phyloP scores from a whole-genome alignment of 2,797 vertebrate genomes.

The Danio choprae region DNA sequence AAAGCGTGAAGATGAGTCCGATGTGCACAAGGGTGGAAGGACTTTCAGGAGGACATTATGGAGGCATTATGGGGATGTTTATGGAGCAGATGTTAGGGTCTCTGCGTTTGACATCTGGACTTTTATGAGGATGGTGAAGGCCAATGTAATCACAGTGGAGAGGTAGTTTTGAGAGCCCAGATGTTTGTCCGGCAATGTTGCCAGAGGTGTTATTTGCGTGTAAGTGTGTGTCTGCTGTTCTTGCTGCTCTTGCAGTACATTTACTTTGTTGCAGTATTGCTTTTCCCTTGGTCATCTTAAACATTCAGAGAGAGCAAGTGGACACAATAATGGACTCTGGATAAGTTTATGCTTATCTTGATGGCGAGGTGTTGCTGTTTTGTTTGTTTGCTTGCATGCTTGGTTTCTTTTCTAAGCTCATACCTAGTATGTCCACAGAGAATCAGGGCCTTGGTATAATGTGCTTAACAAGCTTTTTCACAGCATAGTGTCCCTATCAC shows the following conservation, averaged over 20 bases:
- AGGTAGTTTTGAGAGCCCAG: constrained; percentile 64
- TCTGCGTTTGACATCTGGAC: constrained; percentile 72
- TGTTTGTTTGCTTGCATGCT: neutral
- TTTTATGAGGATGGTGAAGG: constrained; percentile 72
- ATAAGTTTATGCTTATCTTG: neutral
- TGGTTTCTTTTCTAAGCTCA: neutral
- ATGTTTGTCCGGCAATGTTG: constrained; percentile 56
- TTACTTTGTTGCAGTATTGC: neutral
- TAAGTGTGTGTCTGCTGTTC: constrained; percentile 21
- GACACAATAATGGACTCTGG: neutral
- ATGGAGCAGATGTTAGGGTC: constrained; percentile 77
- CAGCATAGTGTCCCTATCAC: too few relatives aligned
- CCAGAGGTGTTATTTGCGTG: constrained; percentile 35
- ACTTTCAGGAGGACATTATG: constrained; percentile 30
- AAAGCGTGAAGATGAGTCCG: neutral
- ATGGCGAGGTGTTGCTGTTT: neutral
- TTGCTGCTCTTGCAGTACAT: constrained; percentile 16
- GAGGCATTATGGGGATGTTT: constrained; percentile 52
- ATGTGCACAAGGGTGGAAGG: constrained; percentile 33
- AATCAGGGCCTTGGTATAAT: too few relatives aligned
- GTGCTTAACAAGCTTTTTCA: constrained; percentile 27
- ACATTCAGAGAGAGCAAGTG: neutral
- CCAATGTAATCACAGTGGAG: constrained; percentile 66
- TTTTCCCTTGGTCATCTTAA: neutral
- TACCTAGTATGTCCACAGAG: too few relatives aligned